Percentiles rank a stretch among this genome's conserved stretches.
These are phyloP conservation scores for Craterocephalus amniculus DNA, from an alignment of 2,797 vertebrate species.

Conservation along the genomic window DNA sequence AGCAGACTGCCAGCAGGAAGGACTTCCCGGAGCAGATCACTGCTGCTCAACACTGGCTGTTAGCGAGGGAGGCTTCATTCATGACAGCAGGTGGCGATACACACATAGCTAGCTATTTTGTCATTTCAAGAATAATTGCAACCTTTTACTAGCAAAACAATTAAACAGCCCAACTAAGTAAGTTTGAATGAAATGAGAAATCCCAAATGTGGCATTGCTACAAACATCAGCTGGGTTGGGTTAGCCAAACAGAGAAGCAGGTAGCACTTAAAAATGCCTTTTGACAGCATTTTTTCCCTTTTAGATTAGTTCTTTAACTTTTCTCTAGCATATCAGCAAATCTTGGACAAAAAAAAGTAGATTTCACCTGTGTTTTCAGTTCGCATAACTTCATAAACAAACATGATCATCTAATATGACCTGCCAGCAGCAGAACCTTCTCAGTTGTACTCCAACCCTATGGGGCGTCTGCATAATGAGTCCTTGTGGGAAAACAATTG, in stretches of 20 bases:
- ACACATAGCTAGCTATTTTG: background rate
- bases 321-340: background rate
- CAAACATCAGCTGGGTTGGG: no score
- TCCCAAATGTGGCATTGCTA: background rate
- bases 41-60: conserved; percentile 93
- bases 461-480: background rate
- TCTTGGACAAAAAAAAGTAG: background rate
- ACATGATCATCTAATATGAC: background rate
- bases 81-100: conserved; percentile 65
- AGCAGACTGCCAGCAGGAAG: conserved; percentile 85
- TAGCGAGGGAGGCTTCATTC: conserved; percentile 86
- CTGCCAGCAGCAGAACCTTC: background rate
- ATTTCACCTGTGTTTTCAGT: background rate
- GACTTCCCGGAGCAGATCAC: conserved; percentile 90
- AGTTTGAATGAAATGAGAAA: background rate
- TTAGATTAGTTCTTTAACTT: no score
- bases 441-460: background rate
- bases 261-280: no score
- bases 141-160: background rate
- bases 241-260: no score
- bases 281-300: no score
- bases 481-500: background rate
- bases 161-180: background rate
- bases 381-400: background rate
- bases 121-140: background rate